Base-by-base conservation (phyloP, 2,797 vertebrate species). In the Malacoraja senta region DNA sequence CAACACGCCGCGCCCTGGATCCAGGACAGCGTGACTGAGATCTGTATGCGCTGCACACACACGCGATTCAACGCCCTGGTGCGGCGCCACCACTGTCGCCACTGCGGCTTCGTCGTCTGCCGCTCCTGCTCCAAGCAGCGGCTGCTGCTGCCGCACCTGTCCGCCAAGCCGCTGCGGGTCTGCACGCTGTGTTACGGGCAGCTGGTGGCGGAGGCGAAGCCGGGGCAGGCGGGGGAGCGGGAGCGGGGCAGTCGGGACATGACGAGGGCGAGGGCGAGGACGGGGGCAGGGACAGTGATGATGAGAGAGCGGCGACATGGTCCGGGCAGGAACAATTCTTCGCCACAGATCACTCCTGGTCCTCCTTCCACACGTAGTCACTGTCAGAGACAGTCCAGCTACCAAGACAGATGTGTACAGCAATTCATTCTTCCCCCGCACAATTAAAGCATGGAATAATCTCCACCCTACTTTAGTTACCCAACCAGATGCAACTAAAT, bases 21-120 rank as follows among this genome's bases (percentile, higher is more conserved):
- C 93, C 98, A 98, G 0, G 97, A 99, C 95, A 94, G 93, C 13
- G 97, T 96, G 0, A 97, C 98, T 0, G 96, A 96, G 93, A 97
- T 97, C 94, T 99, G 98, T 96, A 98, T 99, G 98, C 97, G 98
- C 94, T 99, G 98, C 96, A 95, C 97, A 0, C 96, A 96, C 74
- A 95, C 94, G 0, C 97, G 95, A 77, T 99, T 99, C 96, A 96
- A 94, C 0, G 1, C 95, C 0, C 95, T 96, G 93, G 97, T 96
- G 0, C 97, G 98, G 0, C 96, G 97, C 78, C 98, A 99, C 95
- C 98, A 99, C 96, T 99, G 98, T 95, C 96, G 98, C 9, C 96
- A 96, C 90, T 99, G 98, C 0, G 98, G 98, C 94, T 98, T 98
- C 1, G 94, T 99, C 1, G 98, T 99, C 19, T 99, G 98, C 0